Evolutionary conservation across 1,140 invertebrate genomes (phyloP), one percentile per base, ranked within the genome.

Genomic region (Dendrolimus punctatus): DNA sequence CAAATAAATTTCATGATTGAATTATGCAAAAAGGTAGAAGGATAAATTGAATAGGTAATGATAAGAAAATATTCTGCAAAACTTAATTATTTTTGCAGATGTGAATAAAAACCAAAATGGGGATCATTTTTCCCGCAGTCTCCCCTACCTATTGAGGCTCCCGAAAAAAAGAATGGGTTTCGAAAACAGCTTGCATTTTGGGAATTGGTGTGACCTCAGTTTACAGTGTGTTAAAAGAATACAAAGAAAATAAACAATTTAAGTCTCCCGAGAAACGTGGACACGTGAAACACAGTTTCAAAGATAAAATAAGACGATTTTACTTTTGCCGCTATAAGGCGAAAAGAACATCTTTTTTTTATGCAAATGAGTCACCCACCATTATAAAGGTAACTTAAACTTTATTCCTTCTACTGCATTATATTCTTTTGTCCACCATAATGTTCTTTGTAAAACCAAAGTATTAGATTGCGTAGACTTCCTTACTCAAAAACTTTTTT

Each of bases 161-260:
- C 23, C 23, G 23, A 23, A 23, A 23, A 23, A 23, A 23, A 50
- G 45, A 62, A 48, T 53, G 54, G 57, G 60, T 62, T 54, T 46
- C 51, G 39, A 57, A 57, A 62, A 62, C 55, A 51, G 55, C 51
- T 42, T 48, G 57, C 36, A 42, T 42, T 42, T 42, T 42, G 41
- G 41, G 41, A 42, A 42, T 42, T 42, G 41, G 41, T 42, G 41
- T 42, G 41, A 42, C 5, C 10, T 46, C 23, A 23, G 23, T 23
- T 23, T 23, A 23, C 23, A 23, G 23, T 23, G 23, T 23, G 8
- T 49, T 55, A 37, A 55, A 55, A 45, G 46, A 49, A 44, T 6
- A 44, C 36, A 55, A 62, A 62, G 60, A 57, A 62, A 57, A 57
- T 51, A 51, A 62, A 41, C 39, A 55, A 51, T 62, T 62, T 57